Percentiles rank a stretch among this genome's conserved stretches.
Conservation (phyloP, 2,888 invertebrate genomes). For the Cantharis lateralis region DNA sequence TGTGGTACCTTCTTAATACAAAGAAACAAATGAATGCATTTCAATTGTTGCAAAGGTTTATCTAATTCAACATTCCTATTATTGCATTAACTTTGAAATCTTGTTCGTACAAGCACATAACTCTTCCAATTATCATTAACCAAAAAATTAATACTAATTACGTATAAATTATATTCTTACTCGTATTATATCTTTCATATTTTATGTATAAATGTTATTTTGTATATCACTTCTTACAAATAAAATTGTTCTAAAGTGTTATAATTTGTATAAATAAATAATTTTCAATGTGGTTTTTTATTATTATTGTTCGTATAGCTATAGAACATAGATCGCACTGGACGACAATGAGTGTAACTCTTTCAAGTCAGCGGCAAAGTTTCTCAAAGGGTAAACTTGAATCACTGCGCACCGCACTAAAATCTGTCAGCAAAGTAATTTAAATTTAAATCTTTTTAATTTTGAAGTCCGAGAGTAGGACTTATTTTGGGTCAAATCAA, state of each 20-base stretch:
- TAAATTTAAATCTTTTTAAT: too few species aligned
- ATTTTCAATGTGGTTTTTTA: conserved; percentile 17
- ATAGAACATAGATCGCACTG: too few species aligned
- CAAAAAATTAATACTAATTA: conserved; percentile 10
- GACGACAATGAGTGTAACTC: too few species aligned
- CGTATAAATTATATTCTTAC: conserved; percentile 24
- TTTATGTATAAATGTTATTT: conserved; percentile 49
- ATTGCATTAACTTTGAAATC: conserved; percentile 41
- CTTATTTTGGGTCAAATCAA: too few species aligned
- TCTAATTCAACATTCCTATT: conserved; percentile 47
- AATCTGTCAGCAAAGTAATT: too few species aligned
- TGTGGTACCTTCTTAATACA: neutral
- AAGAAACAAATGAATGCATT: conserved; percentile 19
- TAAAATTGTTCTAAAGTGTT: conserved; percentile 36
- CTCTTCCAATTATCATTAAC: conserved; percentile 43
- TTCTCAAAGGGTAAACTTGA: too few species aligned
- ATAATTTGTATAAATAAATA: conserved; percentile 39
- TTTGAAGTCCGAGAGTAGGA: too few species aligned
- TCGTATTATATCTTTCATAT: conserved; percentile 37
- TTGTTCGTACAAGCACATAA: conserved; percentile 39
- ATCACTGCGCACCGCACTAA: too few species aligned
- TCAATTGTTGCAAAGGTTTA: conserved; percentile 43
- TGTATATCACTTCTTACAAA: conserved; percentile 47
- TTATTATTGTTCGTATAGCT: too few species aligned
- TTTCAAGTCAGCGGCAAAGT: too few species aligned